Conservation (phyloP, 2,888 invertebrate genomes). For the Thereva nobilitata region DNA sequence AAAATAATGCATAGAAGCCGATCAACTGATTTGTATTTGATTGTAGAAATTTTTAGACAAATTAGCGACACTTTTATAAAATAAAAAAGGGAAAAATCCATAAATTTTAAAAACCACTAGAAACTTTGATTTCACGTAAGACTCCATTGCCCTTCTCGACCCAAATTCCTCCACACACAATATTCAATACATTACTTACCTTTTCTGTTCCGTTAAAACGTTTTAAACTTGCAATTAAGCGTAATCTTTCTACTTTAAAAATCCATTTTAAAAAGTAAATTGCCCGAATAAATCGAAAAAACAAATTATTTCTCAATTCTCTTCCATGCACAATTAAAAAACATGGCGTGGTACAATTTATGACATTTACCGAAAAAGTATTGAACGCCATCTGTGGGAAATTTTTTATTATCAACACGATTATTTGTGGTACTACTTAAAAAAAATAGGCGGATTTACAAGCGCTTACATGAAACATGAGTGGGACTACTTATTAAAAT, state of each 20-base stretch:
- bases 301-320: slow-evolving; percentile 15
- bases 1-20: too few species aligned
- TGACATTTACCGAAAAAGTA: slow-evolving; percentile 24
- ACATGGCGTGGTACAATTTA: slow-evolving; percentile 38
- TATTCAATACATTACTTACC: slow-evolving; percentile 19
- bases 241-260: too few species aligned
- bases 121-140: too few species aligned
- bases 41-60: neutral
- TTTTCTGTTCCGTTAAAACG: neutral
- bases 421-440: slow-evolving; percentile 1
- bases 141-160: slow-evolving; percentile 16
- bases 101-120: too few species aligned
- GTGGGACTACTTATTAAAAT: slow-evolving; percentile 34
- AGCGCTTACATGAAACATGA: slow-evolving; percentile 24
- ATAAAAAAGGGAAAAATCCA: too few species aligned
- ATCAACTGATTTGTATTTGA: neutral
- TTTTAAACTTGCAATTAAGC: too few species aligned
- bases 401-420: neutral
- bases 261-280: too few species aligned
- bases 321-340: slow-evolving; percentile 30
- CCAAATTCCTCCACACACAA: slow-evolving; percentile 37
- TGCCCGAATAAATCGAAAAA: neutral
- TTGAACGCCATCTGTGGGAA: slow-evolving; percentile 37
- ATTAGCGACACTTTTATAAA: too few species aligned
- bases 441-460: slow-evolving; percentile 3